Base-by-base conservation (phyloP, 2,797 vertebrate genomes). In the Falco novaeseelandiae region DNA sequence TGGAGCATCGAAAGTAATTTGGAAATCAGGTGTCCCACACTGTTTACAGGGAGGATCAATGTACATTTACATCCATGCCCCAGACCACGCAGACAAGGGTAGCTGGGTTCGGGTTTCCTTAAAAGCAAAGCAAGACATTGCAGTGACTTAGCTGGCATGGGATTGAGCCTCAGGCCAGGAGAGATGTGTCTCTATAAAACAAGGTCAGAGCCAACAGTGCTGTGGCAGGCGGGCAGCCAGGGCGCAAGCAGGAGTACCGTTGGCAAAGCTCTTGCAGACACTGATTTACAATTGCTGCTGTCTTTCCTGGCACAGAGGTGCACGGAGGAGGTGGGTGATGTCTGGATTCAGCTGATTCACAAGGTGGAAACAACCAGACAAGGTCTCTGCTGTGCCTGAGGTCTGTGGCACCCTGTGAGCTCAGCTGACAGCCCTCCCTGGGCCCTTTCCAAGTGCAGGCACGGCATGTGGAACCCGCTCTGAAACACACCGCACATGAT, bases 391-490 rank as follows among this genome's bases (percentile, higher is more conserved):
- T 51, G n/a, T 0, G 2, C 74, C 71, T 27, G 46, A 62, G 32
- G 29, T 62, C 62, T 36, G 34, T 18, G 62, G 58, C 59, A 20
- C 55, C 46, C 51, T 51, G 34, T 57, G 83, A 84, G 40, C 58
- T 83, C 2, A 0, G 59, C 78, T 3, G 1, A 10, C 48, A 18
- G 34, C 30, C 44, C 14, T 87, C 22, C 42, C 49, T 20, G 48
- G 76, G 61, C 49, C 61, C 46, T n/a, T 61, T 63, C 61, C 36
- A 78, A 63, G 21, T 57, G 71, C 74, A 73, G 27, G 34, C 30
- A 51, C 0, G 1, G 27, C 1, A 0, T 21, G 59, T 59, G 62
- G n/a, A 57, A 72, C 36, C 3, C 1, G 52, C 63, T 83, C 74
- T 27, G 61, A 69, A 89, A 74, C 21, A 12, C 26, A 14, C 63